Conservation (phyloP, 2,888 invertebrate genomes). For the Pseudococcus longispinus region DNA sequence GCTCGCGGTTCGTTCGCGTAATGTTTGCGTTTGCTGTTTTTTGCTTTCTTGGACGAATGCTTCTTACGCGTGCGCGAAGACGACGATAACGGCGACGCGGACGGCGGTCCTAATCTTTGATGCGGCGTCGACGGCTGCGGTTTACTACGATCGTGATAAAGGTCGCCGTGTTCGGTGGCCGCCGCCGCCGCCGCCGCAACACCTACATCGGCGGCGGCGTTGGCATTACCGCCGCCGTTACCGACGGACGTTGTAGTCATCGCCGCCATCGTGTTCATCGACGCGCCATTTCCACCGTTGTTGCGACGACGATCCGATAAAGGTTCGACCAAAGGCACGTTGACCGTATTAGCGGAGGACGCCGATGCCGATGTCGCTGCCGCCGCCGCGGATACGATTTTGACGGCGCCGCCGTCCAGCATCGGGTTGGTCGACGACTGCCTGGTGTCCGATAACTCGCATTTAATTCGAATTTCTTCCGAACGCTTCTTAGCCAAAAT, state of each 20-base stretch:
- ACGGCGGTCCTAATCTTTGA: background rate
- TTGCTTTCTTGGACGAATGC: constrained; percentile 30
- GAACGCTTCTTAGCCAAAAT: constrained; percentile 63
- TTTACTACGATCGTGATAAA: background rate
- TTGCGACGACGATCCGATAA: background rate
- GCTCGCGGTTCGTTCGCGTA: background rate
- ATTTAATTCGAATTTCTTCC: constrained; percentile 66
- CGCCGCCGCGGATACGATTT: no score
- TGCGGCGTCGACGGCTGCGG: background rate
- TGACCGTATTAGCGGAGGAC: background rate
- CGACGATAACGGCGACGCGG: background rate
- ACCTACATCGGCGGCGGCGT: no score
- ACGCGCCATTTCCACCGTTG: background rate
- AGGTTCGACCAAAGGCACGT: constrained; percentile 38
- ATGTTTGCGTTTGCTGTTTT: constrained; percentile 40
- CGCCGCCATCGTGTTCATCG: background rate
- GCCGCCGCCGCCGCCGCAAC: no score
- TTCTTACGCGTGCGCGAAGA: constrained; percentile 15
- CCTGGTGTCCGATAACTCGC: constrained; percentile 66
- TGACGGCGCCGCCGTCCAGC: background rate
- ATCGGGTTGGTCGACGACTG: constrained; percentile 59
- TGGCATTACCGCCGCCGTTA: background rate
- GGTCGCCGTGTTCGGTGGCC: background rate
- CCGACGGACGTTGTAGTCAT: background rate
- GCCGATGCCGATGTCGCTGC: background rate